phyloP scores from a whole-genome alignment of 2,888 invertebrate genomes.

The Nesidiocoris tenuis region DNA sequence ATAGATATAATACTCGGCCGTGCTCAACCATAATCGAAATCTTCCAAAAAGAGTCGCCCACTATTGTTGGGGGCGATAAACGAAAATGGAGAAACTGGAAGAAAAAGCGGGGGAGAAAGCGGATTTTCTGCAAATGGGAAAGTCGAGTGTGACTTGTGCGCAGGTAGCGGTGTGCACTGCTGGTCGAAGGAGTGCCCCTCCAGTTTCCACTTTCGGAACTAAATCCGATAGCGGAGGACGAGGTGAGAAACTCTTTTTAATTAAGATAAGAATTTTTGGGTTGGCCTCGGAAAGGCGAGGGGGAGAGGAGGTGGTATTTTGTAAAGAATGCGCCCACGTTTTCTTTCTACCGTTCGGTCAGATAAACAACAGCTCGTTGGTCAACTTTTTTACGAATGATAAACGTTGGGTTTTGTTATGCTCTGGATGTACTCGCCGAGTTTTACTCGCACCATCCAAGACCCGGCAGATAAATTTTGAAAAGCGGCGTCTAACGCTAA shows the following conservation, averaged over 20 bases:
- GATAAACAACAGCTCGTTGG: too few species aligned
- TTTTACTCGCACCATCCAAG: too few species aligned
- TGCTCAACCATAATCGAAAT: too few species aligned
- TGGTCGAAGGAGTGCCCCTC: conserved; percentile 10
- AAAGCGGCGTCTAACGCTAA: too few species aligned
- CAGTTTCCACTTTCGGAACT: neutral
- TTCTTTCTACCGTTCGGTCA: too few species aligned
- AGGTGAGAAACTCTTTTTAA: conserved; percentile 42
- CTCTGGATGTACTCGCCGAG: too few species aligned
- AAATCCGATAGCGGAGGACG: conserved; percentile 12
- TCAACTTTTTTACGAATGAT: too few species aligned
- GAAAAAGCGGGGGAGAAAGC: neutral
- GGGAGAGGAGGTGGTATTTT: neutral
- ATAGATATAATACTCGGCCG: too few species aligned
- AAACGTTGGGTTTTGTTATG: neutral
- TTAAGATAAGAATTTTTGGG: conserved; percentile 42
- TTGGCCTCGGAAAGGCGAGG: neutral
- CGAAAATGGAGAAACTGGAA: neutral
- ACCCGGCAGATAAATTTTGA: too few species aligned
- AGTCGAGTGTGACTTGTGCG: neutral
- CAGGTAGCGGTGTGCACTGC: neutral
- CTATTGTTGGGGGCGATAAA: too few species aligned
- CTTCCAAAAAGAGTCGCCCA: neutral
- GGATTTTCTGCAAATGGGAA: neutral
- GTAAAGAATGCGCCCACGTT: too few species aligned